Evolutionary conservation across 2,888 invertebrate species (phyloP), one percentile per base, ranked within the genome.

Genomic region (Drosophila silvestris): DNA sequence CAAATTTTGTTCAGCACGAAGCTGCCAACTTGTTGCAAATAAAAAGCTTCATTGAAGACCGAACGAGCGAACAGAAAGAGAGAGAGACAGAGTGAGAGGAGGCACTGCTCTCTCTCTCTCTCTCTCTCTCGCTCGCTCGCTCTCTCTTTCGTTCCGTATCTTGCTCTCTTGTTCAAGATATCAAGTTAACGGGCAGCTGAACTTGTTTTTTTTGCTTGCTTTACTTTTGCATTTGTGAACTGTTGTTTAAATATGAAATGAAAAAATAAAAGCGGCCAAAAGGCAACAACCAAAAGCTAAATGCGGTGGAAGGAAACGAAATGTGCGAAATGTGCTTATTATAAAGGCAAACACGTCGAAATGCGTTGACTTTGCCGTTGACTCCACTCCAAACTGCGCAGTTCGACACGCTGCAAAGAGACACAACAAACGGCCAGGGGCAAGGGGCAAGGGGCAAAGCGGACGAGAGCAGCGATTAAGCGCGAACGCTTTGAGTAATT

Each of bases 311-410:
- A 70, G 70, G 70, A 62, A 83, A 87, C 72, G 73, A 71, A 84
- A 74, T 80, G 77, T 77, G 65, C 76, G 74, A 90, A 85, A 88
- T 85, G 90, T 85, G 85, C 81, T 85, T 82, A 85, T 85, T 81
- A 85, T 74, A 78, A 90, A 85, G 83, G 76, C 88, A 85, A 89
- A 85, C 82, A 77, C 82, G 73, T 71, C 79, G 69, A 77, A 79
- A 85, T 80, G 68, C 83, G 78, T 83, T 75, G 78, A 82, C 70
- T 82, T 68, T 72, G 73, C 56, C 73, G 73, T 77, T 77, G 78
- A 76, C 79, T 72, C 68, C 61, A 39, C 73, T 30, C 22, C 39
- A 69, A 81, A 82, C 76, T 82, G 82, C 82, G 82, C 86, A 82
- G 83, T 85, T 70, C 75, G 79, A 60, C 66, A 60, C 47, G 67